A percentile compares a stretch with the other conserved stretches of the same genome.
Evolutionary conservation across 2,113 vertebrate genomes (phyloP).

Genomic region (Corydoras sp.): DNA sequence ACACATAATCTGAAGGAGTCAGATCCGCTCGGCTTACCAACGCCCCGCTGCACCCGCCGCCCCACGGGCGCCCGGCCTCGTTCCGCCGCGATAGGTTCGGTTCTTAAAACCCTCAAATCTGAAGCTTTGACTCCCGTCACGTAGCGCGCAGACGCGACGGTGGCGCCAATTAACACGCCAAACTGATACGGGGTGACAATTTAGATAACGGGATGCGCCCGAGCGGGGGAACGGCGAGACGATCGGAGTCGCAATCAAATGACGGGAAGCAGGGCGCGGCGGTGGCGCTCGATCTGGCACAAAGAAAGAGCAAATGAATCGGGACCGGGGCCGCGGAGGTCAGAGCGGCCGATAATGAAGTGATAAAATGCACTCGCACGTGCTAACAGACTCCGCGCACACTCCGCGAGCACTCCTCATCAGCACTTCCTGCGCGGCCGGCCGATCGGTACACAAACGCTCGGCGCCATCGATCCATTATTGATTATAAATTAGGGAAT

Average conservation of each 20-base stretch:
- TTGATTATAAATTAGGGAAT: slow-evolving; percentile 71
- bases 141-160: no score
- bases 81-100: no score
- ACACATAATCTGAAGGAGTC: slow-evolving; percentile 52
- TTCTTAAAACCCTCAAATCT: no score
- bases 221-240: no score
- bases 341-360: slow-evolving; percentile 44
- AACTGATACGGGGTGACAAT: no score
- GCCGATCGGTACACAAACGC: slow-evolving; percentile 51
- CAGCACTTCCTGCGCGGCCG: slow-evolving; percentile 54
- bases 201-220: no score
- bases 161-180: no score
- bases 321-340: slow-evolving; percentile 32
- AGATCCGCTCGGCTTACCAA: slow-evolving; percentile 46
- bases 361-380: slow-evolving; percentile 47
- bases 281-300: neutral
- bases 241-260: no score
- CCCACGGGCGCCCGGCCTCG: no score
- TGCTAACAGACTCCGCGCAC: slow-evolving; percentile 48
- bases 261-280: no score
- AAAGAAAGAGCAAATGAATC: slow-evolving; percentile 35
- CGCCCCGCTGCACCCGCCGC: slow-evolving; percentile 26
- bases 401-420: slow-evolving; percentile 49
- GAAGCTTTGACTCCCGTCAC: no score
- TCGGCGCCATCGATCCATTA: slow-evolving; percentile 60